Evolutionary conservation across 2,888 invertebrate genomes (phyloP).

Genomic region (Tipula unca): DNA sequence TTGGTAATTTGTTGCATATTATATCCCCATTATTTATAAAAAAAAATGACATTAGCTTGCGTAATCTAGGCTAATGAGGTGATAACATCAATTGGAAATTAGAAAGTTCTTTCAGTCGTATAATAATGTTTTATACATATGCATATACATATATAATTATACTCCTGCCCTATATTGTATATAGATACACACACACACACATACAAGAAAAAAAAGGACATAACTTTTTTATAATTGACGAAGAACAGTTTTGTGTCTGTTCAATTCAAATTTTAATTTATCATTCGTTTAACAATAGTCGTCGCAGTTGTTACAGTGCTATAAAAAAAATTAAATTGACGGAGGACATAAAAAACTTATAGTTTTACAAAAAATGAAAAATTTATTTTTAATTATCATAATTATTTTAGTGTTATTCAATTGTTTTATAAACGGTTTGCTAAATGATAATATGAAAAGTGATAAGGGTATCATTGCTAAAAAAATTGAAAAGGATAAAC

Average conservation of each 20-base stretch:
- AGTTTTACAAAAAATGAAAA: neutral
- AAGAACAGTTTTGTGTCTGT: neutral
- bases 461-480: neutral
- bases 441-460: slow-evolving; percentile 1
- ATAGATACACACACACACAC: no score
- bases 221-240: neutral
- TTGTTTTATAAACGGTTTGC: neutral
- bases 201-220: neutral
- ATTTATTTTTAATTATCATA: neutral
- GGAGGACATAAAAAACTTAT: no score
- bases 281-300: neutral
- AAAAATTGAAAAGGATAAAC: neutral
- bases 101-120: no score
- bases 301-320: neutral
- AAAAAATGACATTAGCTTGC: neutral
- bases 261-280: neutral
- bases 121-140: no score
- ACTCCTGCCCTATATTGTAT: neutral
- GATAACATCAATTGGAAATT: neutral
- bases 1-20: neutral
- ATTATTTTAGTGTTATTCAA: neutral
- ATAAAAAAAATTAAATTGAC: neutral
- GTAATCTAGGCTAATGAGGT: neutral
- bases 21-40: neutral
- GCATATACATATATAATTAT: neutral